Percentiles rank a stretch among this genome's conserved stretches.
Evolutionary conservation across 2,797 vertebrate species (phyloP).

Genomic region (Vipera ursinii): DNA sequence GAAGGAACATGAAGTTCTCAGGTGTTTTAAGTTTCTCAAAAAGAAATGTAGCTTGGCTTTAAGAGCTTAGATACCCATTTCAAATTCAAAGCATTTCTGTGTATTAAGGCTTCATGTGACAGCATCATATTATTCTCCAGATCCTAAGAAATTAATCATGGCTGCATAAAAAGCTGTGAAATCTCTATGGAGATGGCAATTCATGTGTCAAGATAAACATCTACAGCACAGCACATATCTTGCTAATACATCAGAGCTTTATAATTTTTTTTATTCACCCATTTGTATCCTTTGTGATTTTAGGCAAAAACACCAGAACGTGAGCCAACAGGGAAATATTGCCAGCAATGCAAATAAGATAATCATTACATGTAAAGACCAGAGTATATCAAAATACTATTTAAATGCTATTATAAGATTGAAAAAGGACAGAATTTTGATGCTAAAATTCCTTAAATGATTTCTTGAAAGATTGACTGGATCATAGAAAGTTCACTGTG

Average conservation of each 20-base stretch:
- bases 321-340: neutral
- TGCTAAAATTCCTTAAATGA: neutral
- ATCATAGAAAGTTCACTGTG: neutral
- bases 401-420: neutral
- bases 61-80: neutral
- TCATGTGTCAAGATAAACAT: neutral
- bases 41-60: neutral
- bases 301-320: neutral
- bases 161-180: neutral
- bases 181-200: neutral
- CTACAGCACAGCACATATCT: neutral
- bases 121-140: neutral
- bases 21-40: neutral
- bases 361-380: neutral
- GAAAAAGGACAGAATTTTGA: neutral
- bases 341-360: neutral
- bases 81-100: neutral
- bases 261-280: neutral
- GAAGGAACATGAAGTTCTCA: neutral
- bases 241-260: neutral
- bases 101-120: neutral
- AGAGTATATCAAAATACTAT: neutral
- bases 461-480: neutral
- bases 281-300: neutral
- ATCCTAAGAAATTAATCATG: neutral